Evolutionary conservation across 1,140 invertebrate species (phyloP).

Genomic region (Dendrolimus punctatus): DNA sequence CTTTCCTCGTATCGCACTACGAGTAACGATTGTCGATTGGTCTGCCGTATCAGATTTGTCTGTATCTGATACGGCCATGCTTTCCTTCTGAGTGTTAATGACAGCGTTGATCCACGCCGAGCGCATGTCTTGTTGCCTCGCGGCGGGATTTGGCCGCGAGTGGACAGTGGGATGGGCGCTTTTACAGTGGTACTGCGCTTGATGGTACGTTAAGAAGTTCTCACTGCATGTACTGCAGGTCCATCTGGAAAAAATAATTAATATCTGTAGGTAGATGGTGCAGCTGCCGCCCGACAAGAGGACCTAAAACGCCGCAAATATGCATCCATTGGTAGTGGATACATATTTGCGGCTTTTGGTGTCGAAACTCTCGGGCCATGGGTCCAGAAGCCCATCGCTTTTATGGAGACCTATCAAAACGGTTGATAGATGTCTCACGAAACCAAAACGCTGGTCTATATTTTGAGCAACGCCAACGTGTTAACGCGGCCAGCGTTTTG

Average conservation of each 20-base stretch:
- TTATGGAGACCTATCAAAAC: no score
- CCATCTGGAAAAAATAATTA: conserved; percentile 30
- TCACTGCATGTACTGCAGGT: conserved; percentile 36
- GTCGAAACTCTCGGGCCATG: no score
- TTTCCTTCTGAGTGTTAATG: conserved; percentile 28
- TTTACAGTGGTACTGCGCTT: conserved; percentile 52
- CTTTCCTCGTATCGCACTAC: conserved; percentile 47
- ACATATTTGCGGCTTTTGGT: no score
- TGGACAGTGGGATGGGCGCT: conserved; percentile 20
- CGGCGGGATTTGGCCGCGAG: conserved; percentile 32
- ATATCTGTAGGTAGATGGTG: background rate
- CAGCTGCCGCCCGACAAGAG: background rate
- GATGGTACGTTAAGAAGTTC: conserved; percentile 47
- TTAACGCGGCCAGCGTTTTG: no score
- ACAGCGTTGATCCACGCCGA: conserved; percentile 38
- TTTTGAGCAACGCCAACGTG: no score
- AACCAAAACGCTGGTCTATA: no score
- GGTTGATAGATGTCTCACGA: no score
- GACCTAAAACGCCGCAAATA: no score
- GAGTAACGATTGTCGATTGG: conserved; percentile 31
- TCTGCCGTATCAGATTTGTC: conserved; percentile 5
- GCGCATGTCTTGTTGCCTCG: conserved; percentile 26
- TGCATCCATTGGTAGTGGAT: no score
- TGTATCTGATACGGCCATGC: conserved; percentile 14
- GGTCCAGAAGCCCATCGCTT: no score